These are phyloP conservation scores for Rhinichthys osculus DNA, from an alignment of 2,797 vertebrate genomes.

Conservation along the genomic window DNA sequence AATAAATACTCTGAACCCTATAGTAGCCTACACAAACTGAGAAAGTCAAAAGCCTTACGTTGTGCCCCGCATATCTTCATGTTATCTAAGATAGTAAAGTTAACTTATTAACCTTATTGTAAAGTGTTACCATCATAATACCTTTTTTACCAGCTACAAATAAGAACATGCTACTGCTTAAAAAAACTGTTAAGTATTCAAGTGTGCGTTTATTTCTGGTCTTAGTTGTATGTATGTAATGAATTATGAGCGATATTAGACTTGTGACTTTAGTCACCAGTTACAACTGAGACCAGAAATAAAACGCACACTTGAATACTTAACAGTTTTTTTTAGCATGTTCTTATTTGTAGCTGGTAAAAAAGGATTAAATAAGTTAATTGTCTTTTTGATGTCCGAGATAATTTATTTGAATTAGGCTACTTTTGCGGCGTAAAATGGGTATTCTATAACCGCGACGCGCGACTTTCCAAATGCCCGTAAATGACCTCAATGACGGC, in stretches of 20 bases:
- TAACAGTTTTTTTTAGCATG: not conserved
- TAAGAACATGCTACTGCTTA: no score
- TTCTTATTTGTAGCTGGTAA: not conserved
- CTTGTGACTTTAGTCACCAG: not conserved
- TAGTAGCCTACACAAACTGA: no score
- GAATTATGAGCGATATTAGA: not conserved
- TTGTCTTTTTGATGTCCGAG: not conserved
- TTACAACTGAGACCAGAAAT: not conserved
- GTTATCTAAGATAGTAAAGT: no score
- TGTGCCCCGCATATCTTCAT: no score
- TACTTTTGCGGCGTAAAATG: not conserved
- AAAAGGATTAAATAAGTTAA: not conserved
- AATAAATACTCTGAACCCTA: no score
- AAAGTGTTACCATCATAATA: not conserved
- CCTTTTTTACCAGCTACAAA: no score
- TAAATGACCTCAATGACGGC: not conserved
- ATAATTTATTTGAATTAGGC: not conserved
- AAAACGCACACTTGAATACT: not conserved
- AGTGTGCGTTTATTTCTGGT: no score
- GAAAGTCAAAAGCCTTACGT: no score
- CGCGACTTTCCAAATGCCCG: not conserved
- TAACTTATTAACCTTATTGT: no score
- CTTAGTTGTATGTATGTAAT: no score
- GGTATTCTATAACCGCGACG: not conserved
- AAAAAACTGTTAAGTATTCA: no score